Base-by-base conservation (phyloP, 2,797 vertebrate genomes). In the Champsocephalus esox region DNA sequence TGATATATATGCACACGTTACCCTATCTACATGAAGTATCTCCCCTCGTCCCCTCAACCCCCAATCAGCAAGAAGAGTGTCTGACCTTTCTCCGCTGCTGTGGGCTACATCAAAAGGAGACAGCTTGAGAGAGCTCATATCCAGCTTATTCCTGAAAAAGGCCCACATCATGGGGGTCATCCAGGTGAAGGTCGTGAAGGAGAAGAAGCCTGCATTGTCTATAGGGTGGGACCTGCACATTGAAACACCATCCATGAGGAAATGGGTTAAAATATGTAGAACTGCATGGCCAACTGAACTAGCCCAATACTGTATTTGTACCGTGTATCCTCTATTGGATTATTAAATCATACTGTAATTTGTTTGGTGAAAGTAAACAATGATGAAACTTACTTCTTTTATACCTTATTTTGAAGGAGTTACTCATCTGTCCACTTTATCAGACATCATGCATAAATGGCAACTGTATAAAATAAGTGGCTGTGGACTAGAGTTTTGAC, bases 151-250 rank as follows among this genome's bases (percentile, higher is more conserved):
- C 81, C 45, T 92, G 74, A 93, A 96, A 13, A 93, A 54, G 51
- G 59, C 81, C 84, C 95, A 92, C 94, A 95, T 94, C 84, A 96
- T 84, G 1, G 89, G 86, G 0, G 90, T 95, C 91, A 97, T 89
- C 95, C 95, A 97, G 68, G 90, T 73, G 70, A 93, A 96, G 0
- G 89, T 93, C 3, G 89, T 12, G 2, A 95, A 96, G 41, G 94
- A 95, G 58, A 97, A 71, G 38, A 96, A 92, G 1, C 96, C 95
- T 0, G 92, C 95, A 2, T 93, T 88, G 43, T 96, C 95, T 44
- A 95, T 0, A 0, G 95, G 94, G 68, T 96, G 92, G 34, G 91
- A 63, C 19, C 95, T 93, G 70, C 7, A 79, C 65, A 84, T 5
- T 41, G 49, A 51, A 63, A 64, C 73, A 56, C 34, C 24, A 67